Conservation (phyloP, 1,140 invertebrate genomes). For the Papilio xuthus region DNA sequence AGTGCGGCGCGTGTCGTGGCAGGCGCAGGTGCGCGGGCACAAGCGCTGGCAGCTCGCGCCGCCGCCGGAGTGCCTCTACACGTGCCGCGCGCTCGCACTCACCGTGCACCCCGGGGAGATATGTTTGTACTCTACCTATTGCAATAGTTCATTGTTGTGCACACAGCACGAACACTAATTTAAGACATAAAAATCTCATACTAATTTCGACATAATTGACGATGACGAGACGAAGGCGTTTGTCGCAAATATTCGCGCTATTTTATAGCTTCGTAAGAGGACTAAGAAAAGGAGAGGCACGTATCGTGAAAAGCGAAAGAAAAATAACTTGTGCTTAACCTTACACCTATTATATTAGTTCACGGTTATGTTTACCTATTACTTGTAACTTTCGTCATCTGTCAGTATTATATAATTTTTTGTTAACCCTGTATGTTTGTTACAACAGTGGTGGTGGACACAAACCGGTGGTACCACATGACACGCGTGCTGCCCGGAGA, state of each 20-base stretch:
- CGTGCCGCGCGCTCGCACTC: conserved; percentile 87
- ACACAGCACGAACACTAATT: no score
- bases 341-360: no score
- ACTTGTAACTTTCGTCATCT: background rate
- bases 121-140: conserved; percentile 84
- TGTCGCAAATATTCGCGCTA: no score
- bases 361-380: no score
- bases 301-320: no score
- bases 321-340: no score
- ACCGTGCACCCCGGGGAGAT: conserved; percentile 93
- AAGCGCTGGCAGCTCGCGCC: conserved; percentile 95
- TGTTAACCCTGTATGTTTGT: conserved; percentile 60
- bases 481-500: conserved; percentile 92
- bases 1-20: conserved; percentile 95
- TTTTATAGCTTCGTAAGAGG: no score
- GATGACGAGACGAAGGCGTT: no score
- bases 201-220: no score
- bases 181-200: no score
- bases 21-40: conserved; percentile 93
- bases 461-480: conserved; percentile 97
- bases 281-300: no score
- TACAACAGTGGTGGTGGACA: conserved; percentile 93
- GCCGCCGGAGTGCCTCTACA: conserved; percentile 92
- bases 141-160: no score
- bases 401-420: background rate